Conservation (phyloP, 2,888 invertebrate genomes). For the Drosophila austrosaltans region DNA sequence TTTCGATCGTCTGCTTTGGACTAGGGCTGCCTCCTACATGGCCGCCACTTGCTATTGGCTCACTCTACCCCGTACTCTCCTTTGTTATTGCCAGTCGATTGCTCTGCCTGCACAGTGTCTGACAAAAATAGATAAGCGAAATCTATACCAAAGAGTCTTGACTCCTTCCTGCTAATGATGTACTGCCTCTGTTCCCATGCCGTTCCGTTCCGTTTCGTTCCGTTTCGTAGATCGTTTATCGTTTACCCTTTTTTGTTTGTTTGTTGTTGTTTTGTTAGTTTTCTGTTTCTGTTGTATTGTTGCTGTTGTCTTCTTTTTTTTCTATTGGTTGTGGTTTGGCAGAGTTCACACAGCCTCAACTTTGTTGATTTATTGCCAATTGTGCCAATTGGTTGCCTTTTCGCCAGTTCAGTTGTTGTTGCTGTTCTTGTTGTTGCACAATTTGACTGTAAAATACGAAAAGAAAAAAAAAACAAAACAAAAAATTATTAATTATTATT, state of each 20-base stretch:
- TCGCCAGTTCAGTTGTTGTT: conserved; percentile 23
- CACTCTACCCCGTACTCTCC: conserved; percentile 14
- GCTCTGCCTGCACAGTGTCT: conserved; percentile 30
- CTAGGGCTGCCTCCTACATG: conserved; percentile 46
- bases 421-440: conserved; percentile 63
- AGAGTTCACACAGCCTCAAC: conserved; percentile 46
- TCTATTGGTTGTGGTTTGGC: conserved; percentile 18
- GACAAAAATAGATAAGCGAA: conserved; percentile 25
- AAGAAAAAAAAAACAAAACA: conserved; percentile 7
- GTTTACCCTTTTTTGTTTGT: conserved; percentile 49
- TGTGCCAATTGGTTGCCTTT: conserved; percentile 68
- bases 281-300: conserved; percentile 48
- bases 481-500: conserved; percentile 9
- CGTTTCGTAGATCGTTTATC: conserved; percentile 48
- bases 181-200: conserved; percentile 36
- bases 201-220: conserved; percentile 11
- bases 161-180: conserved; percentile 45
- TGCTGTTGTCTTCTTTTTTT: conserved; percentile 10
- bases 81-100: too few relatives aligned
- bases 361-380: conserved; percentile 57
- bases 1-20: conserved; percentile 6
- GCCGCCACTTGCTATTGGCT: too few relatives aligned
- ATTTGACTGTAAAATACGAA: conserved; percentile 64
- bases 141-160: conserved; percentile 38
- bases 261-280: conserved; percentile 24